These are phyloP conservation scores for Ptychadena robeensis DNA, from an alignment of 2,797 vertebrate species.

Conservation along the genomic window DNA sequence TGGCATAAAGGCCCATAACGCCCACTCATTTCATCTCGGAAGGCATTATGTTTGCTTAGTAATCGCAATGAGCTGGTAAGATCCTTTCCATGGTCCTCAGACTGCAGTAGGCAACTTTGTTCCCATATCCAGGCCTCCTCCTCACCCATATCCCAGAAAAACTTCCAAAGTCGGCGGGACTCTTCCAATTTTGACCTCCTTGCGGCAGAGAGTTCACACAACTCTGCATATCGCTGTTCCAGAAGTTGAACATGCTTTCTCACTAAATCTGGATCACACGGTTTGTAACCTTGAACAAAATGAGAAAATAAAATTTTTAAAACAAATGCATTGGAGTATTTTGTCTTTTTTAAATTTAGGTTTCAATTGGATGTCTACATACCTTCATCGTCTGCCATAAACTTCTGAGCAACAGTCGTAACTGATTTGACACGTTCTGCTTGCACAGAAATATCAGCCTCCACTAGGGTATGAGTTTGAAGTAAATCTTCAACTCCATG, in stretches of 20 bases:
- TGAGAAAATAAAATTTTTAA: not conserved
- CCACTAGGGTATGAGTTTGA: constrained; percentile 91
- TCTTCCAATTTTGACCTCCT: constrained; percentile 85
- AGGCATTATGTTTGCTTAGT: constrained; percentile 90
- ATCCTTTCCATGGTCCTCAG: constrained; percentile 88
- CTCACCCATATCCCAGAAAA: constrained; percentile 93
- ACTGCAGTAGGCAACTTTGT: constrained; percentile 89
- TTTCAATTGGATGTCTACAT: constrained; percentile 5
- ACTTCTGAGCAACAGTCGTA: constrained; percentile 81
- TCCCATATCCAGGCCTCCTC: constrained; percentile 93
- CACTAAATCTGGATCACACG: constrained; percentile 89
- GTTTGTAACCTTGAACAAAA: constrained; percentile 82
- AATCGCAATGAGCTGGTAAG: constrained; percentile 86
- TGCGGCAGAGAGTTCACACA: constrained; percentile 78
- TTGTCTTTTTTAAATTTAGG: not conserved
- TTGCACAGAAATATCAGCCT: constrained; percentile 91
- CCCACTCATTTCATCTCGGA: constrained; percentile 90
- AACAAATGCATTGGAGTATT: not conserved
- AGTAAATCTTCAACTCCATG: constrained; percentile 91
- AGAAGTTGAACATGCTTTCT: constrained; percentile 81
- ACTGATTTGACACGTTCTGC: constrained; percentile 88
- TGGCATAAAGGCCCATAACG: constrained; percentile 85
- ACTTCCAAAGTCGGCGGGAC: constrained; percentile 89
- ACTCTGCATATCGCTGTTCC: constrained; percentile 83
- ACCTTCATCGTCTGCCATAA: constrained; percentile 83